Evolutionary conservation across 2,797 vertebrate genomes (phyloP).

Genomic region (Tapirus indicus): DNA sequence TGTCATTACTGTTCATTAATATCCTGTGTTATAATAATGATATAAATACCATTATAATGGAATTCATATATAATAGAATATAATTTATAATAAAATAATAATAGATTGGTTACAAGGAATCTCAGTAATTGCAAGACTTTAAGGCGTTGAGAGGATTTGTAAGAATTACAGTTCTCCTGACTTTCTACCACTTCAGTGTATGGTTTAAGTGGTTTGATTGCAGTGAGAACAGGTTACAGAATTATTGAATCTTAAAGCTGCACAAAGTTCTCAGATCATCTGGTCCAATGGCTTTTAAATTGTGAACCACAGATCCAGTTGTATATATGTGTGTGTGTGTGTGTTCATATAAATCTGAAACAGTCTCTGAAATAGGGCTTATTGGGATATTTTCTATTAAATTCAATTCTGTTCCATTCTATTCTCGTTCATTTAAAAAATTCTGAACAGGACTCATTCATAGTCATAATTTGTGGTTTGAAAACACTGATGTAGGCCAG

Average conservation of each 20-base stretch:
- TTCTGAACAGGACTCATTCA: neutral
- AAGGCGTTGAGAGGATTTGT: neutral
- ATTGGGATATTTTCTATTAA: neutral
- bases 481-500: neutral
- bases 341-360: neutral
- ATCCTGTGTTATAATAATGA: neutral
- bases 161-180: neutral
- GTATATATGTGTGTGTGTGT: neutral
- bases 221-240: neutral
- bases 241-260: neutral
- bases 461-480: neutral
- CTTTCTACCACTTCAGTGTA: neutral
- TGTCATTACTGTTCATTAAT: neutral
- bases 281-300: neutral
- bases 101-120: neutral
- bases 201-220: neutral
- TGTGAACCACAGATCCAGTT: neutral
- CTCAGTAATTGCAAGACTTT: neutral
- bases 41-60: neutral
- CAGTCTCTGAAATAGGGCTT: neutral
- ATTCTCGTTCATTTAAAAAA: neutral
- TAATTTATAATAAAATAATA: neutral
- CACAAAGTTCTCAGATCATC: neutral
- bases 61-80: neutral
- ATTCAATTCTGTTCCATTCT: neutral